These are phyloP conservation scores for Lumbricus terrestris DNA, from an alignment of 2,888 invertebrate genomes.

Conservation along the genomic window DNA sequence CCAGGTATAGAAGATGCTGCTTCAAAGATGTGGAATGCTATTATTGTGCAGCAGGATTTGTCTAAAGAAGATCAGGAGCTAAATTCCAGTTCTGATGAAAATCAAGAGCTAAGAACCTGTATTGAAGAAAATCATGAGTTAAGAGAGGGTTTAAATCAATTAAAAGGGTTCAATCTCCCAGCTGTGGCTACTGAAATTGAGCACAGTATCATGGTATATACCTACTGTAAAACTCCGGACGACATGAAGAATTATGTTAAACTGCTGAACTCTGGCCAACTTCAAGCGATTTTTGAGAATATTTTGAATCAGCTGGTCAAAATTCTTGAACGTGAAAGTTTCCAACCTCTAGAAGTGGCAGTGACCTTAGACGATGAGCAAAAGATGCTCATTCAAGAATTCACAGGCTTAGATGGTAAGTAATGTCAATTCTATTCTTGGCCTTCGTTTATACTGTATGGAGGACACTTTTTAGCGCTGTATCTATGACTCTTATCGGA, in stretches of 20 bases:
- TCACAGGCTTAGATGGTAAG: neutral
- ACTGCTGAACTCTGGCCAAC: neutral
- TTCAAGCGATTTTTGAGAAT: neutral
- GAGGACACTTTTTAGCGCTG: no score
- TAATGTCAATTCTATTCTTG: no score
- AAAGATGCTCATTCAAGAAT: neutral
- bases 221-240: neutral
- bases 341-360: neutral
- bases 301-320: neutral
- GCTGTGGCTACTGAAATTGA: neutral
- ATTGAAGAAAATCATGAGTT: neutral
- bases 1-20: neutral
- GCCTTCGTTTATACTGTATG: no score
- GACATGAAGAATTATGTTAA: neutral
- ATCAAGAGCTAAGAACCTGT: no score
- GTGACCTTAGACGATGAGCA: neutral
- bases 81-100: no score
- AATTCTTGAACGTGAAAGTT: neutral
- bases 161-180: neutral
- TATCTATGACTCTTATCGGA: no score
- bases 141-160: neutral
- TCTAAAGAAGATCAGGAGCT: no score
- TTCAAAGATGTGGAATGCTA: neutral
- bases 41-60: neutral
- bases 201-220: neutral